Base-by-base conservation (phyloP, 2,888 invertebrate genomes). In the Minunthozetes semirufus region DNA sequence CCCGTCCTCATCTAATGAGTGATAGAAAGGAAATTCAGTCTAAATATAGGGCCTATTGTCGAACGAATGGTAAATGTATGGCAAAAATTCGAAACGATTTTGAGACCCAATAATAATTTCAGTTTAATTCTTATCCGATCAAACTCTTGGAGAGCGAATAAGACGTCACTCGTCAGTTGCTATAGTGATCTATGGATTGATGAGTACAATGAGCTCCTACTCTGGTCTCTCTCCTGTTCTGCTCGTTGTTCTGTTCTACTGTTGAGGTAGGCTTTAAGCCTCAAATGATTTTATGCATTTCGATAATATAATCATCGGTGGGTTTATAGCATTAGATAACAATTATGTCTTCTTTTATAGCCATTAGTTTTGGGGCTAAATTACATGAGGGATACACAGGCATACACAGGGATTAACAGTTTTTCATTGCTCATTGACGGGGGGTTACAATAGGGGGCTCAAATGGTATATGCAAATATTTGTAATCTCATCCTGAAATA, bases 331-430 rank as follows among this genome's bases (percentile, higher is more conserved):
- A 66, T 38, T 66, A 66, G 33, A n/a, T 17, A 66, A 66, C 63
- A 38, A 17, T 48, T 70, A 38, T 70, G 15, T 22, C 46, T 38
- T 42, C 4, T 13, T 22, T 17, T 42, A 70, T 46, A 70, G 22
- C 70, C 22, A 70, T 70, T 70, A 70, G 70, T 63, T 66, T 70
- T 70, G 70, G n/a, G 13, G n/a, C 48, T 46, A 70, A 70, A 70
- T 70, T 46, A 70, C 70, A 68, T 68, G n/a, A n/a, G n/a, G n/a
- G n/a, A 19, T 46, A 46, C 15, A n/a, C n/a, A n/a, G n/a, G n/a
- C n/a, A n/a, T n/a, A n/a, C n/a, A n/a, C n/a, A n/a, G n/a, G n/a
- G n/a, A n/a, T n/a, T n/a, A n/a, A n/a, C n/a, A n/a, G n/a, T n/a
- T n/a, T n/a, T n/a, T n/a, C n/a, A n/a, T n/a, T n/a, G n/a, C n/a